phyloP scores from a whole-genome alignment of 2,113 vertebrate genomes.

The Corythoichthys haematopterus region DNA sequence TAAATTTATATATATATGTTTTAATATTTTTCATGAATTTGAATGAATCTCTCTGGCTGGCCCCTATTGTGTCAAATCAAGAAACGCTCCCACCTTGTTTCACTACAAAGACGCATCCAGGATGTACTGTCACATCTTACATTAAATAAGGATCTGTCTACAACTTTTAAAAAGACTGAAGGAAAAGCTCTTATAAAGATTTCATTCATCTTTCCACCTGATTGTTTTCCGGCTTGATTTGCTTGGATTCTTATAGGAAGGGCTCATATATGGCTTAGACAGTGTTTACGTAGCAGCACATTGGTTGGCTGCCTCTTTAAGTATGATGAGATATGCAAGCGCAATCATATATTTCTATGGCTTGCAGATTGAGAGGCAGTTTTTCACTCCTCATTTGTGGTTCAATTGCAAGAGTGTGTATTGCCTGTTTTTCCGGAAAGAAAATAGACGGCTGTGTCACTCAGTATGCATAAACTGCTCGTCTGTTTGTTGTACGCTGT shows the following conservation, averaged over 20 bases:
- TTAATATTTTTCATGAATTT: slow-evolving; percentile 55
- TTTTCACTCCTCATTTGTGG: slow-evolving; percentile 69
- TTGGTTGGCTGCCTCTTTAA: slow-evolving; percentile 61
- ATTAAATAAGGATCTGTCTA: slow-evolving; percentile 58
- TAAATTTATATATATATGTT: not conserved
- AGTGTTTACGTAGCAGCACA: slow-evolving; percentile 40
- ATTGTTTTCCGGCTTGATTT: slow-evolving; percentile 59
- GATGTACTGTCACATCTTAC: slow-evolving; percentile 52
- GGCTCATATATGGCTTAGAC: slow-evolving; percentile 51
- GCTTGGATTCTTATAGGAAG: slow-evolving; percentile 60
- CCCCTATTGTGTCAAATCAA: slow-evolving; percentile 62
- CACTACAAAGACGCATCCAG: slow-evolving; percentile 45
- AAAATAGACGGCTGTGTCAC: slow-evolving; percentile 73
- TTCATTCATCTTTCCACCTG: slow-evolving; percentile 30
- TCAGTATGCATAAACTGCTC: slow-evolving; percentile 68
- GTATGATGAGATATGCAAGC: slow-evolving; percentile 65
- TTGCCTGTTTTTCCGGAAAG: slow-evolving; percentile 62
- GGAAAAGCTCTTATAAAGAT: slow-evolving; percentile 27
- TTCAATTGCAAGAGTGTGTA: slow-evolving; percentile 67
- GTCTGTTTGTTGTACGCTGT: slow-evolving; percentile 62
- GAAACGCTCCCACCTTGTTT: slow-evolving; percentile 50
- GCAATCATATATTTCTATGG: slow-evolving; percentile 69
- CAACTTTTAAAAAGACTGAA: slow-evolving; percentile 55
- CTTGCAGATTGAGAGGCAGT: slow-evolving; percentile 59
- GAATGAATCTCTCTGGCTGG: slow-evolving; percentile 42